Conservation (phyloP, 2,113 vertebrate genomes). For the Crotalus tigris region DNA sequence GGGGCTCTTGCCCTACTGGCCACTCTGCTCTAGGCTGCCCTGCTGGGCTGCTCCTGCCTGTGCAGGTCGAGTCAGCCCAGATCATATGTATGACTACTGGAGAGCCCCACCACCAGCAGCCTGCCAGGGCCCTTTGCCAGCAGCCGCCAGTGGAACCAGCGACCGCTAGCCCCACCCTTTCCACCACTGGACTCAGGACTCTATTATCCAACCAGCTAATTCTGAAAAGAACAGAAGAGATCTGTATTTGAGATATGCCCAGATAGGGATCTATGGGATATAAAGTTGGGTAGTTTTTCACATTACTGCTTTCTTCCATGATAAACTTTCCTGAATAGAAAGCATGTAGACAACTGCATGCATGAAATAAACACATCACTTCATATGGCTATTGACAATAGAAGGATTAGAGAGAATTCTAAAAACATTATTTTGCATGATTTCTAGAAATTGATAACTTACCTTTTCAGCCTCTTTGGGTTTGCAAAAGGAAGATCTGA, state of each 20-base stretch:
- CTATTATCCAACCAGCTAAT: neutral
- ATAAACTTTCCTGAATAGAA: neutral
- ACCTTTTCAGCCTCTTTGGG: neutral
- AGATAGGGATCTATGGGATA: neutral
- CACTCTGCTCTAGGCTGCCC: too few relatives aligned
- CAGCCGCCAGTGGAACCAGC: too few relatives aligned
- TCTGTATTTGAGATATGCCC: neutral
- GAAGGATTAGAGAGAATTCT: neutral
- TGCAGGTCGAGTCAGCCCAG: too few relatives aligned
- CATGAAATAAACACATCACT: neutral
- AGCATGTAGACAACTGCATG: neutral
- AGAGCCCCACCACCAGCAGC: rapidly evolving
- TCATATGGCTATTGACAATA: neutral
- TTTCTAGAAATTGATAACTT: neutral
- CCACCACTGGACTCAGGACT: neutral
- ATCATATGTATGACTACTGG: too few relatives aligned
- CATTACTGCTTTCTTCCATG: neutral
- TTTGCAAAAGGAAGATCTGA: neutral
- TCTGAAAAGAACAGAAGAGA: neutral
- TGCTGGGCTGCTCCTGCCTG: too few relatives aligned
- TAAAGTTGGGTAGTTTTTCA: neutral
- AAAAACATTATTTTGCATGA: neutral
- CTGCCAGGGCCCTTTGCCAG: too few relatives aligned
- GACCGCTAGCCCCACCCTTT: too few relatives aligned
- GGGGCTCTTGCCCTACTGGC: too few relatives aligned